phyloP scores from a whole-genome alignment of 2,113 vertebrate genomes.

The Lipophrys pholis region DNA sequence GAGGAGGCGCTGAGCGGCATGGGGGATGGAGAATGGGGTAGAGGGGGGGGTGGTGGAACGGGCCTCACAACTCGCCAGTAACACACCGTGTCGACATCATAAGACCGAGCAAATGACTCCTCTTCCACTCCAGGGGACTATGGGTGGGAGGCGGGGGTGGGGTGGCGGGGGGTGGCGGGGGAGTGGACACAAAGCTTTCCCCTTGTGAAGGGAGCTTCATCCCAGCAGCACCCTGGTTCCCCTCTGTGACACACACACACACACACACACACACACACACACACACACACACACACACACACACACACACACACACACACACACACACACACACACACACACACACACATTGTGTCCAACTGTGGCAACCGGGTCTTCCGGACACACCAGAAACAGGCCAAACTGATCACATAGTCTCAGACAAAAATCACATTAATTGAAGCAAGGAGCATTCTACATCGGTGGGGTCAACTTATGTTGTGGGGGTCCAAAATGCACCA shows the following conservation, averaged over 20 bases:
- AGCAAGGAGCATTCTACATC: conserved; percentile 44
- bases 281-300: neutral
- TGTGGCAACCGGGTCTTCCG: too few relatives aligned
- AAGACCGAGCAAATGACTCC: conserved; percentile 82
- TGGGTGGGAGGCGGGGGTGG: conserved; percentile 38
- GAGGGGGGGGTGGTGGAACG: conserved; percentile 43
- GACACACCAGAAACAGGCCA: too few relatives aligned
- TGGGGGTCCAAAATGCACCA: too few relatives aligned
- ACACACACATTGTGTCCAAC: conserved; percentile 51
- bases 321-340: conserved; percentile 6
- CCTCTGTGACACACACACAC: neutral
- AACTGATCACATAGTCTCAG: too few relatives aligned
- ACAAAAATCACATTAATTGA: conserved; percentile 67
- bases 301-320: conserved; percentile 5
- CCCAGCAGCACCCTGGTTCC: conserved; percentile 5
- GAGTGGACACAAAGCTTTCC: conserved; percentile 61
- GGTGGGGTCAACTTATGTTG: neutral
- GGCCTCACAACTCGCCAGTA: conserved; percentile 65
- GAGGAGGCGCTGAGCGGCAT: conserved; percentile 12
- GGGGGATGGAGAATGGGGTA: conserved; percentile 12
- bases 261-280: neutral
- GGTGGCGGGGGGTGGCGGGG: conserved; percentile 19
- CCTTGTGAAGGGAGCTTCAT: conserved; percentile 57
- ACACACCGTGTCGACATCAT: conserved; percentile 84
- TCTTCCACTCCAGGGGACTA: conserved; percentile 66